Base-by-base conservation (phyloP, 2,888 invertebrate genomes). In the Carabus problematicus region DNA sequence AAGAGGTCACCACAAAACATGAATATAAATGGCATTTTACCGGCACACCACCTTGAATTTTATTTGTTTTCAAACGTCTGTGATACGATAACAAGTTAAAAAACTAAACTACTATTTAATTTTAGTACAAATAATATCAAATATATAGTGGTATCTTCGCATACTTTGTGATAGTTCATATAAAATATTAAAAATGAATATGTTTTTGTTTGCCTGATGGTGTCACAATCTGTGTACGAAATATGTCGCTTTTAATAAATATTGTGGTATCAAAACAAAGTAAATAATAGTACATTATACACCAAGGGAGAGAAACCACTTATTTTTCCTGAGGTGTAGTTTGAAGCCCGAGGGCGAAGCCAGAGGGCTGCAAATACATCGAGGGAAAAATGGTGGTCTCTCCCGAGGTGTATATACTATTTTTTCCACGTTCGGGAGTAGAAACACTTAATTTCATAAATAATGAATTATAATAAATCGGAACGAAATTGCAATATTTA, bases 21-120 rank as follows among this genome's bases (percentile, higher is more conserved):
- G 52, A 52, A 52, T 52, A 52, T 52, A 52, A 52, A 52, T 52
- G 52, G 12, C 16, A 52, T 52, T 52, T 52, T 52, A 9, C 9
- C n/a, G 16, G 52, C 7, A 52, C 16, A 52, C 19, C 14, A 14
- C 14, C 8, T 12, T n/a, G 12, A 14, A 18, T 12, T 16, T 52
- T 11, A 47, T 9, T 9, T 52, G 14, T 6, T 29, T 29, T 29
- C 29, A 29, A 29, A 29, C 2, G 2, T 29, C 29, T 29, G 6
- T 2, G 29, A 2, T 52, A 14, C 16, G 12, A 18, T 52, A 16
- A 1, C 52, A 52, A 52, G 9, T 18, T 52, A 52, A 52, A 52
- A 52, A 14, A 8, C 12, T 9, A 52, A 14, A 16, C 12, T 0
- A 19, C 16, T 18, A 52, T 18, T n/a, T 18, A 18, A 16, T 52